phyloP scores from a whole-genome alignment of 1,140 invertebrate genomes.

The Zaprionus gabonicus region DNA sequence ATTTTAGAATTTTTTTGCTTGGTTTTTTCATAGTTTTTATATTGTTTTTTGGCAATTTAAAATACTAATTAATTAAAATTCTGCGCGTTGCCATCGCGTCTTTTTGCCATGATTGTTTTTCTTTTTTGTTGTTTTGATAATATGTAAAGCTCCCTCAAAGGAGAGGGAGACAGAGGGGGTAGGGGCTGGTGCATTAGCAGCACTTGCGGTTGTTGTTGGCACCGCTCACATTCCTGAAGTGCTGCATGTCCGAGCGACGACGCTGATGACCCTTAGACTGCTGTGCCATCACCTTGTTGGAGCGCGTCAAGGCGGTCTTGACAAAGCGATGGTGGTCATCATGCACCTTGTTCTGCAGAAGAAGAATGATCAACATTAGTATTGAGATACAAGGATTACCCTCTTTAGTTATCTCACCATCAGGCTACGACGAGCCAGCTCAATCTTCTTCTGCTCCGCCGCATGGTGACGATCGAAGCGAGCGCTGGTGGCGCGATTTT shows the following conservation, averaged over 20 bases:
- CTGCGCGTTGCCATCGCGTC: conserved; percentile 46
- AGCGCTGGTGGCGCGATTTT: conserved; percentile 51
- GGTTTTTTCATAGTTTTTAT: conserved; percentile 41
- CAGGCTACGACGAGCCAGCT: conserved; percentile 69
- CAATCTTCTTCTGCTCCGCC: conserved; percentile 70
- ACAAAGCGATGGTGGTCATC: conserved; percentile 86
- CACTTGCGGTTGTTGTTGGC: conserved; percentile 91
- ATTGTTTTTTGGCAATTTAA: conserved; percentile 62
- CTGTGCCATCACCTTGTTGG: conserved; percentile 88
- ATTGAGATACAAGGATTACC: background rate
- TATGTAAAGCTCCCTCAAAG: conserved; percentile 14
- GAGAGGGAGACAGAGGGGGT: background rate
- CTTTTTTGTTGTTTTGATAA: conserved; percentile 11
- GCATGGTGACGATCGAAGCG: conserved; percentile 74
- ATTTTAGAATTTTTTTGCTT: conserved; percentile 29
- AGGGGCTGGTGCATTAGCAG: conserved; percentile 80
- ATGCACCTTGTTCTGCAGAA: conserved; percentile 76
- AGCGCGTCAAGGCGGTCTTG: conserved; percentile 87
- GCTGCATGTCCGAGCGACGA: conserved; percentile 87
- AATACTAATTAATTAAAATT: conserved; percentile 78
- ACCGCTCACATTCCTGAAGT: conserved; percentile 86
- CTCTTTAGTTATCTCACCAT: conserved; percentile 52
- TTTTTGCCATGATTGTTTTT: conserved; percentile 68
- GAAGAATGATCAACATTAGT: background rate
- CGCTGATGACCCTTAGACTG: conserved; percentile 87